Base-by-base conservation (phyloP, 2,113 vertebrate species). In the Etheostoma cragini region DNA sequence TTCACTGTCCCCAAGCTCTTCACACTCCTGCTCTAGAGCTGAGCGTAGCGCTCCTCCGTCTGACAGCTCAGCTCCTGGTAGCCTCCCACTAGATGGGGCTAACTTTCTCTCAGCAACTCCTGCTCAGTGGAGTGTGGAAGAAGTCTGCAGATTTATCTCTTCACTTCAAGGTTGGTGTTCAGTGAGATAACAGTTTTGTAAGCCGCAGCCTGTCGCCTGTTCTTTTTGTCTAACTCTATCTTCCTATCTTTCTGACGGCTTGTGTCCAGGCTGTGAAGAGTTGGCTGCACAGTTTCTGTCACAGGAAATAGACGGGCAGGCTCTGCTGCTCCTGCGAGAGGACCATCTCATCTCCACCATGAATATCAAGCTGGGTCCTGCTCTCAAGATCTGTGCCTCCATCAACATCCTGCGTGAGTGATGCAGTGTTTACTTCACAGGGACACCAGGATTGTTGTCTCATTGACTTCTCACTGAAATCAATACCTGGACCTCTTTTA, bases 301-400 rank as follows among this genome's bases (percentile, higher is more conserved):
- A 1, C 98, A 99, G 94, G 98, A 99, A 91, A 99, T 99, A 46
- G 98, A 99, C 30, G 98, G 98, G 19, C 98, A 99, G 93, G 98
- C 98, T 38, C 94, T 99, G 78, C 87, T 99, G 87, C 95, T 99
- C 62, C 95, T 99, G 84, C 97, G 97, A 80, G 98, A 99, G 86
- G 98, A 99, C 71, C 98, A 99, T 74, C 97, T 99, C 46, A 99
- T 99, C 96, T 97, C 97, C 89, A 98, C 98, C 77, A 99, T 99
- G 97, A 99, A 99, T 83, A 97, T 99, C 91, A 99, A 99, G 87
- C 93, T 99, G 87, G 98, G 98, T 70, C 98, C 98, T 2, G 98
- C 98, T 74, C 98, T 99, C 76, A 99, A 99, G 95, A 99, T 99
- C 92, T 99, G 98, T 81, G 98, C 98, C 88, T 98, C 97, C 90